A percentile compares a stretch with the other conserved stretches of the same genome.
Conservation (phyloP, 2,113 vertebrate species). For the Clupea harengus region DNA sequence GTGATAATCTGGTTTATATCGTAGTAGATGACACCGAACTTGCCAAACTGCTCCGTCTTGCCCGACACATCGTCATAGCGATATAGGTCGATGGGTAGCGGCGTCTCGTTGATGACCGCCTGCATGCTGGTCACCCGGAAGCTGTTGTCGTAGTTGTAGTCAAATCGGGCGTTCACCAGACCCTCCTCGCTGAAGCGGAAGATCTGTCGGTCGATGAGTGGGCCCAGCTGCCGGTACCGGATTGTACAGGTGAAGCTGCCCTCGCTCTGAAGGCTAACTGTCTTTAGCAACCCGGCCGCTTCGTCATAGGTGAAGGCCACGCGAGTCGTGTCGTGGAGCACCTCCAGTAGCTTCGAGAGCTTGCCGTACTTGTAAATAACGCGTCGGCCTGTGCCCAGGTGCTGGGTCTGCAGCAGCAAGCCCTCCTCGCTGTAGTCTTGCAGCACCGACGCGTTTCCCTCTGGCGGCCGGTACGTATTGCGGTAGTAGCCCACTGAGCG, state of each 20-base stretch:
- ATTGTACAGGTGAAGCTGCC: constrained; percentile 91
- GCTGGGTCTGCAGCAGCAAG: constrained; percentile 85
- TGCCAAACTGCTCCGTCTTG: constrained; percentile 96
- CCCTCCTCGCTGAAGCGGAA: constrained; percentile 98
- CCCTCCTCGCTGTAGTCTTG: constrained; percentile 94
- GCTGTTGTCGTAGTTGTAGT: constrained; percentile 98
- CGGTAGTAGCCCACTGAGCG: constrained; percentile 96
- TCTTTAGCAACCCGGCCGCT: constrained; percentile 92
- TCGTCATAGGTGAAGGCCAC: constrained; percentile 92
- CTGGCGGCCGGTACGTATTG: constrained; percentile 90
- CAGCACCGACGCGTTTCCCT: constrained; percentile 89
- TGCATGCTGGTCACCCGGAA: constrained; percentile 99
- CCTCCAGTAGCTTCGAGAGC: constrained; percentile 87
- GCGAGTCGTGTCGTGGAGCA: constrained; percentile 92
- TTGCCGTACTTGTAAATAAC: constrained; percentile 95
- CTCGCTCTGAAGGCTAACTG: constrained; percentile 90
- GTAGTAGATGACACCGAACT: constrained; percentile 97
- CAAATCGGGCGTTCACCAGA: constrained; percentile 96
- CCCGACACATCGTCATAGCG: constrained; percentile 96
- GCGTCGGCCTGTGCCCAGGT: constrained; percentile 89
- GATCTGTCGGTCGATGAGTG: constrained; percentile 94
- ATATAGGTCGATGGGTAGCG: constrained; percentile 93
- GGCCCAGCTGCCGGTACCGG: constrained; percentile 93
- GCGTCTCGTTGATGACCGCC: constrained; percentile 95
- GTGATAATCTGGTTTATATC: constrained; percentile 99